phyloP scores from a whole-genome alignment of 2,797 vertebrate species.

The Adelosebastes latens region DNA sequence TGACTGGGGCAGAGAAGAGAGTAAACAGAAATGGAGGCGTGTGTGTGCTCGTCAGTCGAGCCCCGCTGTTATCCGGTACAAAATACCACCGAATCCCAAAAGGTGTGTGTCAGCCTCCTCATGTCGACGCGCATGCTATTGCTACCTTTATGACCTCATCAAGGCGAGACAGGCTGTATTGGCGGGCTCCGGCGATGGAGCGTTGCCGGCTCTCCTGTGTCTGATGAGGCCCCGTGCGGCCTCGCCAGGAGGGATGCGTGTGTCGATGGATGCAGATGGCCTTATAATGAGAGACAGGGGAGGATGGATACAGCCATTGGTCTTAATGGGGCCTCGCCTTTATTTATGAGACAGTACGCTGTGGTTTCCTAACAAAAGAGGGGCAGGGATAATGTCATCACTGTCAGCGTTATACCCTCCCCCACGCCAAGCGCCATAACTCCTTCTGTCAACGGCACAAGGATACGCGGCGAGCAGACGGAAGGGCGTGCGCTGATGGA shows the following conservation, averaged over 20 bases:
- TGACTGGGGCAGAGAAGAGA: conserved; percentile 32
- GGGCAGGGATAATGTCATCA: conserved; percentile 75
- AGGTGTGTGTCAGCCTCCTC: conserved; percentile 37
- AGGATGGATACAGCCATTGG: conserved; percentile 69
- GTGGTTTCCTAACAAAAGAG: conserved; percentile 74
- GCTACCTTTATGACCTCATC: conserved; percentile 68
- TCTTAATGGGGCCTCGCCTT: conserved; percentile 62
- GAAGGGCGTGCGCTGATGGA: background rate
- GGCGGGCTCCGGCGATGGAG: conserved; percentile 38
- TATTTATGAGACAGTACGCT: conserved; percentile 76
- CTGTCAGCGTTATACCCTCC: conserved; percentile 59
- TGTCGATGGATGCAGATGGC: conserved; percentile 72
- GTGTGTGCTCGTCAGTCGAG: background rate
- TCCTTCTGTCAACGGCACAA: conserved; percentile 39
- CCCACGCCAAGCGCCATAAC: conserved; percentile 43
- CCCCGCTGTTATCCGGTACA: background rate
- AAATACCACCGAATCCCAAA: conserved; percentile 24
- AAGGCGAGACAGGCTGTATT: conserved; percentile 43
- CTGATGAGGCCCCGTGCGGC: conserved; percentile 45
- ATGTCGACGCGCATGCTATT: conserved; percentile 29
- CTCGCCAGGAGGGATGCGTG: conserved; percentile 64
- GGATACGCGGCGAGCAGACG: background rate
- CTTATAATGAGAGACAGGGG: conserved; percentile 71
- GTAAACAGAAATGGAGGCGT: conserved; percentile 44
- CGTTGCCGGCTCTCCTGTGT: conserved; percentile 31